phyloP scores from a whole-genome alignment of 2,113 vertebrate genomes.

The Myiagra hebetior region DNA sequence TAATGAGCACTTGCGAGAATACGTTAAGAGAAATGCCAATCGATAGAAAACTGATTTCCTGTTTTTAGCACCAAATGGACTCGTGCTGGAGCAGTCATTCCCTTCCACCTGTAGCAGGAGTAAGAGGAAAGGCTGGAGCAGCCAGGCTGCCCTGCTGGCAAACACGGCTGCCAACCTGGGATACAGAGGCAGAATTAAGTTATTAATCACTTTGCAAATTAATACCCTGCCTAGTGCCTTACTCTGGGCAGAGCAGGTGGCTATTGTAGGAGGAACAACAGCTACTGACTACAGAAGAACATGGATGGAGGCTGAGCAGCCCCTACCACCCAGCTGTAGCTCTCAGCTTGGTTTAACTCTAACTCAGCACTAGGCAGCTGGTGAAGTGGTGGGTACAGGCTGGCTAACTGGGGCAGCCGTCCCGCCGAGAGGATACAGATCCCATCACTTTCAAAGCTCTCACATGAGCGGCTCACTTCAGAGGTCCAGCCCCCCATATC shows the following conservation, averaged over 20 bases:
- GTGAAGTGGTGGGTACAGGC: fast-evolving
- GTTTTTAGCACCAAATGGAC: conserved; percentile 41
- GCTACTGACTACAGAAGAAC: background rate
- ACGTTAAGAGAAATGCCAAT: conserved; percentile 22
- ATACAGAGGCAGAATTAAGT: background rate
- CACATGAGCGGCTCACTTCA: fast-evolving
- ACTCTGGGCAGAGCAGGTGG: fast-evolving
- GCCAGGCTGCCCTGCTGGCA: background rate
- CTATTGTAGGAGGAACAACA: background rate
- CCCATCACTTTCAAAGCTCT: background rate
- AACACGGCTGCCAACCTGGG: fast-evolving
- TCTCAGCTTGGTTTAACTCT: background rate
- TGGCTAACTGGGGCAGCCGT: background rate
- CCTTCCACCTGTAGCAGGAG: background rate
- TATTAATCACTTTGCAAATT: background rate
- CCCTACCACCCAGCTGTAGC: background rate
- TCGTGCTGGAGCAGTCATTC: background rate
- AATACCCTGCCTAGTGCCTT: background rate
- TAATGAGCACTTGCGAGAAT: conserved; percentile 65
- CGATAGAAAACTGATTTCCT: conserved; percentile 55
- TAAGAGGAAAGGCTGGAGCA: background rate
- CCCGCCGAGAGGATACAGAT: background rate
- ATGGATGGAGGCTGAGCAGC: background rate
- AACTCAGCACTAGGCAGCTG: background rate
- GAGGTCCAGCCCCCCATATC: fast-evolving